Evolutionary conservation across 2,797 vertebrate species (phyloP), one percentile per base, ranked within the genome.

Genomic region (Hyperoplus lanceolatus): DNA sequence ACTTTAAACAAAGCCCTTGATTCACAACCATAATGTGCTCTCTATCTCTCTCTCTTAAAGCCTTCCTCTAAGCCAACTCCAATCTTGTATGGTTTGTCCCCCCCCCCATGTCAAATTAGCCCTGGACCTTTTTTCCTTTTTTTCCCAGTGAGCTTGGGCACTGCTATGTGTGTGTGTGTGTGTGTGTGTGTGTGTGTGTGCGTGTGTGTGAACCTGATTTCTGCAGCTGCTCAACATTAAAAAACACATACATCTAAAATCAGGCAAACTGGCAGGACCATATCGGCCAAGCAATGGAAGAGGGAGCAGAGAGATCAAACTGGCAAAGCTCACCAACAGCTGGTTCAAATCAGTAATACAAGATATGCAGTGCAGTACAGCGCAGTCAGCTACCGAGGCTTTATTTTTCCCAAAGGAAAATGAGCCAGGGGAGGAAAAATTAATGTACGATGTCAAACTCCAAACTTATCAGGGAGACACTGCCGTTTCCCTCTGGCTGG

Each of bases 311-410:
- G 78, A 82, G 78, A 82, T 90, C 89, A 87, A 78, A 82, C 80
- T 82, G 86, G 75, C 84, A 85, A 83, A 45, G 51, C 68, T 69
- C 42, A 75, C 62, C 48, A 73, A 75, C 88, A 92, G 86, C 87
- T 90, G 91, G 70, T 85, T 91, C 81, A 67, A 83, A 91, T 92
- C 80, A 87, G 78, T 42, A 38, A 81, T 75, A 77, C 76, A 82
- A 29, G 76, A 86, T 78, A 77, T 73, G 60, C 62, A 73, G 75
- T n/a, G 54, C 57, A 36, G 71, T 29, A 29, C 29, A 29, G 29
- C 29, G 29, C 29, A 29, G 51, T 73, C 29, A 7, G 60, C 49
- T 69, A 77, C 56, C 21, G 38, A 59, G 15, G 76, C 71, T 83
- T 29, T 63, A 8, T 75, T 70, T 72, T 79, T 29, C 29, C 59